Percentiles rank a stretch among this genome's conserved stretches.
Conservation (phyloP, 2,888 invertebrate species). For the Eristalis arbustorum region DNA sequence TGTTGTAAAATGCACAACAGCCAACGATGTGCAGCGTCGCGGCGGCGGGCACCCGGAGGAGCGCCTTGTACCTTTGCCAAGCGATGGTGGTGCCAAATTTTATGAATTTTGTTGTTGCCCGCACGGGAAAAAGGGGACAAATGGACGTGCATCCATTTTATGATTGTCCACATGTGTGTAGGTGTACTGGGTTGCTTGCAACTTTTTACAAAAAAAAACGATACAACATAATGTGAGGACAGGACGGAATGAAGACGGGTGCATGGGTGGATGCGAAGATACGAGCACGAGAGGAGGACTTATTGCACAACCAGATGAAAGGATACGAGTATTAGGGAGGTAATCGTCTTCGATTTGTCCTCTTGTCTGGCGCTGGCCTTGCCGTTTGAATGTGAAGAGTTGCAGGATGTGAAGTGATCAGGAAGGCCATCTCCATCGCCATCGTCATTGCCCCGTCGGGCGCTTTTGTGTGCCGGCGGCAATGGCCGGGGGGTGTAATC, state of each 20-base stretch:
- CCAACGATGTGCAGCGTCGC: neutral
- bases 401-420: neutral
- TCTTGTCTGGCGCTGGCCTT: neutral
- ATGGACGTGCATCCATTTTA: too few species aligned
- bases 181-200: neutral
- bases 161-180: neutral
- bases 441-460: too few species aligned
- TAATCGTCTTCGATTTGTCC: neutral
- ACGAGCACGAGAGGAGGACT: neutral
- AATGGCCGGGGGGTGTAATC: neutral
- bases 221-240: neutral
- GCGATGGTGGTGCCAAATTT: neutral
- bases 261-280: neutral
- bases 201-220: neutral
- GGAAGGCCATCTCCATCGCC: too few species aligned
- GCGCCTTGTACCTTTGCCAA: neutral
- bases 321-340: neutral
- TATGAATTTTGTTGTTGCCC: neutral
- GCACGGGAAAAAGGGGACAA: neutral
- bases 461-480: neutral
- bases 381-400: neutral
- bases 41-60: neutral
- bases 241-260: neutral
- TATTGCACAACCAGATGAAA: neutral
- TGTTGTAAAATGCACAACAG: neutral